Evolutionary conservation across 1,140 invertebrate genomes (phyloP).

Genomic region (Zaprionus inermis): DNA sequence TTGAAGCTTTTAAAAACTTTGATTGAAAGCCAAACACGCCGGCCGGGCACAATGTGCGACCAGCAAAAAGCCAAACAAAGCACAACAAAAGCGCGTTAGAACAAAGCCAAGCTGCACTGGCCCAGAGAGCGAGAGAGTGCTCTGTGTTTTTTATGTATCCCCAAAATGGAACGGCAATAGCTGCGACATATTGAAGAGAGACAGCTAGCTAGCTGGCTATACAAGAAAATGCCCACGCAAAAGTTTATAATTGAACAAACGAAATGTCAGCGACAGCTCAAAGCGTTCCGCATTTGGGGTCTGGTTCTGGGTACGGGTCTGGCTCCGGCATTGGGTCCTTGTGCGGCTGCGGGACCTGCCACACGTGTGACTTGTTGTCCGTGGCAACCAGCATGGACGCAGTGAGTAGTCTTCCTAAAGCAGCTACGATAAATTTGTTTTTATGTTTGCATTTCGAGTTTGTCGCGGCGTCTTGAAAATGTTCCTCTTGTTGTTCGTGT

Average conservation of each 20-base stretch:
- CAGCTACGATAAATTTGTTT: constrained; percentile 30
- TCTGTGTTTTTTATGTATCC: neutral
- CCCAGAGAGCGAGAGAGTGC: neutral
- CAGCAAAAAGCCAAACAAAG: constrained; percentile 58
- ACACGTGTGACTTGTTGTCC: constrained; percentile 36
- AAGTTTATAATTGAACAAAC: constrained; percentile 81
- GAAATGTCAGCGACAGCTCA: constrained; percentile 78
- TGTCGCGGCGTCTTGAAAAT: constrained; percentile 52
- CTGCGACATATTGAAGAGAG: neutral
- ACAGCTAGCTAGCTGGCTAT: neutral
- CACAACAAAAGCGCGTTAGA: constrained; percentile 70
- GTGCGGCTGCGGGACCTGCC: neutral
- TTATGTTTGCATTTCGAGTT: constrained; percentile 61
- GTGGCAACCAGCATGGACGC: constrained; percentile 30
- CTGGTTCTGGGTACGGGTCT: constrained; percentile 27
- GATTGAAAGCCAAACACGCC: constrained; percentile 76
- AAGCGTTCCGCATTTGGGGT: constrained; percentile 47
- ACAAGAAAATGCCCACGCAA: constrained; percentile 53
- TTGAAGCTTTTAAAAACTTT: constrained; percentile 79
- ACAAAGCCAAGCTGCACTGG: constrained; percentile 55
- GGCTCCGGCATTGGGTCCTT: neutral
- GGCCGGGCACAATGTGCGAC: constrained; percentile 48
- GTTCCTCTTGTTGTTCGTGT: constrained; percentile 37
- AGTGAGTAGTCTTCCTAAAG: constrained; percentile 26
- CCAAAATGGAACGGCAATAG: neutral